Evolutionary conservation across 1,140 invertebrate genomes (phyloP), one percentile per base, ranked within the genome.

Genomic region (Littorina saxatilis): DNA sequence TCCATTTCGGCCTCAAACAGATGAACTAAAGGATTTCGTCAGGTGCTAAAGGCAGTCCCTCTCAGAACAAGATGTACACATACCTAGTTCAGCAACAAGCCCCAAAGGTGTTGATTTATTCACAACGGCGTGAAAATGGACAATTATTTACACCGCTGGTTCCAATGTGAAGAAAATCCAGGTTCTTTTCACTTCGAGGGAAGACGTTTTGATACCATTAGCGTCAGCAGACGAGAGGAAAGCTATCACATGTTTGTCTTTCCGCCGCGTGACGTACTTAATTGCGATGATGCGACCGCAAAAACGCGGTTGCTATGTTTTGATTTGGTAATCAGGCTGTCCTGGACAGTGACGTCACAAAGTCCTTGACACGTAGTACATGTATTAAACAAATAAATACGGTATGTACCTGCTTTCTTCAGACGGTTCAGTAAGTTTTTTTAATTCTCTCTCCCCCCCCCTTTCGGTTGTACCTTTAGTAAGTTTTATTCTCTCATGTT

Each of bases 251-350:
- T 17, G 13, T 63, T 63, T 68, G 17, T 68, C 66, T 68, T 27
- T 29, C 13, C 39, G 37, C 66, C 35, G 66, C 66, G 7, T 39
- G 66, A 35, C 2, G 13, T 20, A 23, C 15, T 27, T 32, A 27
- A 63, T 68, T 39, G 66, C 15, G 39, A 39, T 68, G 17, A 68
- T 17, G 35, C 35, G 66, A 20, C 35, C 66, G 1, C 66, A 20
- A 5, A 17, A 47, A 47, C 17, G 43, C 17, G 43, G 5, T 5
- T 20, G 32, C 9, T 23, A 4, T 68, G 66, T 40, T 68, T 68
- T 39, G 35, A 37, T 68, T 68, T 29, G 66, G 66, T 17, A 68
- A 35, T 68, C 66, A 68, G 17, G 66, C 66, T 68, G 37, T 68
- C 61, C 11, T 68, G 29, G 35, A 23, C 7, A 32, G 35, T 68